Evolutionary conservation across 1,140 invertebrate species (phyloP).

Genomic region (Odontomachus brunneus): DNA sequence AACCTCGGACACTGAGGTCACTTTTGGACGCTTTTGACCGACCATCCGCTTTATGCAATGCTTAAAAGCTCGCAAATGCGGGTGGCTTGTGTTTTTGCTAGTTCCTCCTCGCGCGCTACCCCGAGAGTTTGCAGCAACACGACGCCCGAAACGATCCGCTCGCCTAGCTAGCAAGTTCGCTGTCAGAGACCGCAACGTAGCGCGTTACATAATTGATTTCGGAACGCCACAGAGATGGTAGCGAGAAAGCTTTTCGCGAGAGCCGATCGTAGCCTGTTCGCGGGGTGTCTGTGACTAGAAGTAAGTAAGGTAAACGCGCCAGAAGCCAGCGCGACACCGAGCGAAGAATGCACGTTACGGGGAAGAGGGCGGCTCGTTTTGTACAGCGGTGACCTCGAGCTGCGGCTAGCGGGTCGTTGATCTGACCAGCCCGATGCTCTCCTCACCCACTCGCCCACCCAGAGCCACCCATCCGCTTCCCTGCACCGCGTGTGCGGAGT

Average conservation of each 20-base stretch:
- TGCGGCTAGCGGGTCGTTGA: slow-evolving; percentile 49
- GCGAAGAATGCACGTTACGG: slow-evolving; percentile 31
- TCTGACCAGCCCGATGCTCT: slow-evolving; percentile 1
- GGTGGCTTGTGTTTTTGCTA: neutral
- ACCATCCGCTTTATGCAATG: neutral
- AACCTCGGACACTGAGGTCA: neutral
- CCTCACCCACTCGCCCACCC: neutral
- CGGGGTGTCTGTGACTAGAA: no score
- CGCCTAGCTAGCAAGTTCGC: neutral
- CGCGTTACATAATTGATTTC: neutral
- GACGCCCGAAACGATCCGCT: neutral
- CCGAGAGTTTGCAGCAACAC: neutral
- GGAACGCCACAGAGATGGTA: no score
- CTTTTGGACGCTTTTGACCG: neutral
- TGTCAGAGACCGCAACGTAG: neutral
- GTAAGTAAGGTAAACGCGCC: neutral
- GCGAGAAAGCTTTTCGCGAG: no score
- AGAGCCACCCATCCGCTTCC: neutral
- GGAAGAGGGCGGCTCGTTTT: slow-evolving; percentile 1
- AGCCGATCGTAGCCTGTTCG: no score
- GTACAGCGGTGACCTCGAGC: slow-evolving; percentile 33
- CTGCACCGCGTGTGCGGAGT: neutral
- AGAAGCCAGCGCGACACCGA: neutral
- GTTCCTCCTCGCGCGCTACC: neutral
- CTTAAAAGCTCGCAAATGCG: neutral